Percentiles rank a stretch among this genome's conserved stretches.
Conservation (phyloP, 2,113 vertebrate genomes). For the Bubo blakistoni region DNA sequence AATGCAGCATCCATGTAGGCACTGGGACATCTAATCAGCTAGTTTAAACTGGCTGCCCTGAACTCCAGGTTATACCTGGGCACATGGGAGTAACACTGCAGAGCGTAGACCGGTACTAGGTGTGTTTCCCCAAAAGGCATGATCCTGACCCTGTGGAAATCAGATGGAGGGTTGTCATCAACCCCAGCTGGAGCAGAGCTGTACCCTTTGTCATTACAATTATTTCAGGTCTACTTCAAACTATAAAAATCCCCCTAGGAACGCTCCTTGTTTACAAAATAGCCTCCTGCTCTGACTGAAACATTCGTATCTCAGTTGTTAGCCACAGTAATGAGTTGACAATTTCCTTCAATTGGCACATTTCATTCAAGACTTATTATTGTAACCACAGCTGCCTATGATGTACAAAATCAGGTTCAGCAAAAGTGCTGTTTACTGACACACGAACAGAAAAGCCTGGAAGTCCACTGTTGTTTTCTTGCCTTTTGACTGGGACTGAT, state of each 20-base stretch:
- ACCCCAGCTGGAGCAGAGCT: background rate
- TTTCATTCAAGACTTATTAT: slow-evolving; percentile 72
- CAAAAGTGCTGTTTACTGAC: slow-evolving; percentile 54
- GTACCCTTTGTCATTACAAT: slow-evolving; percentile 38
- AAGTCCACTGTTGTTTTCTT: slow-evolving; percentile 65
- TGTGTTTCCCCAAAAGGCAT: background rate
- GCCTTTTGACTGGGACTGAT: slow-evolving; percentile 52
- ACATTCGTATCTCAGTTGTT: slow-evolving; percentile 37
- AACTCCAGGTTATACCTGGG: background rate
- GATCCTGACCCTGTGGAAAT: background rate
- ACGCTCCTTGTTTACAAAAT: slow-evolving; percentile 54
- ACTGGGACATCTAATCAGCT: background rate
- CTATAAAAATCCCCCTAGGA: slow-evolving; percentile 28
- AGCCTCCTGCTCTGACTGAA: slow-evolving; percentile 28
- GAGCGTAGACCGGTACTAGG: background rate
- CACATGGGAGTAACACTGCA: background rate
- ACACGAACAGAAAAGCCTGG: slow-evolving; percentile 62
- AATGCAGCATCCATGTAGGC: fast-evolving
- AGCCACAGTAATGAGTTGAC: slow-evolving; percentile 65
- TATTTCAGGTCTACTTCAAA: slow-evolving; percentile 52
- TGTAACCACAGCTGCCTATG: slow-evolving; percentile 60
- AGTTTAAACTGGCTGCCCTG: background rate
- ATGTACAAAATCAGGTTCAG: slow-evolving; percentile 16
- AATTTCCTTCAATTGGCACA: slow-evolving; percentile 69
- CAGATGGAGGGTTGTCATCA: background rate